Base-by-base conservation (phyloP, 1,140 invertebrate genomes). In the Drosophila elegans region DNA sequence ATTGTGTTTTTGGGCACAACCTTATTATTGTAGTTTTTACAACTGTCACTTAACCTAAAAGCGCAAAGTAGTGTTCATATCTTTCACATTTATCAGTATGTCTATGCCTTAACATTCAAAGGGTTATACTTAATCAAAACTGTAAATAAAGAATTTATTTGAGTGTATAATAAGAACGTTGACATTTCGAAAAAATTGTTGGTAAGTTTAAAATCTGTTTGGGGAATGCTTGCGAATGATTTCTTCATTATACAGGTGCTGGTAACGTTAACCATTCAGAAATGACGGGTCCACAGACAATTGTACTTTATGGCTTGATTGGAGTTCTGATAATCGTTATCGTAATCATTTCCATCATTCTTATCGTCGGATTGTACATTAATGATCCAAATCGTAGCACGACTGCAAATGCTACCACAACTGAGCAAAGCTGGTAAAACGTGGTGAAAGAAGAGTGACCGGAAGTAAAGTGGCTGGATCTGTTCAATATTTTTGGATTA, bases 281-380 rank as follows among this genome's bases (percentile, higher is more conserved):
- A 4, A 49, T 49, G 48, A 29, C 48, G 48, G 48, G 48, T 12
- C 48, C 48, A 16, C 27, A 34, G n/a, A 34, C 48, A 32, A 29
- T 49, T 13, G n/a, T 13, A 3, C 3, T 49, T n/a, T 49, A 49
- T 49, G 29, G 48, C n/a, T 49, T 49, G 48, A 49, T 49, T 32
- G 48, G 27, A 6, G 4, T 49, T 32, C n/a, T 49, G 3, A 10
- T 49, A n/a, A 16, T 49, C 3, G n/a, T 5, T 13, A 49, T 49
- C 4, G 2, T 49, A 32, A 34, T 49, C 7, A 49, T 49, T 10
- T 49, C 48, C 29, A 32, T 32, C 7, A 4, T 49, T 32, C n/a
- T 49, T n/a, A 32, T 49, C 48, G 48, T 16, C 12, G 27, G n/a
- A 10, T 11, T 49, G 12, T 49, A 32, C 4, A 49, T 13, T 16